These are phyloP conservation scores for Phymastichus coffea DNA, from an alignment of 1,140 invertebrate species.

Conservation along the genomic window DNA sequence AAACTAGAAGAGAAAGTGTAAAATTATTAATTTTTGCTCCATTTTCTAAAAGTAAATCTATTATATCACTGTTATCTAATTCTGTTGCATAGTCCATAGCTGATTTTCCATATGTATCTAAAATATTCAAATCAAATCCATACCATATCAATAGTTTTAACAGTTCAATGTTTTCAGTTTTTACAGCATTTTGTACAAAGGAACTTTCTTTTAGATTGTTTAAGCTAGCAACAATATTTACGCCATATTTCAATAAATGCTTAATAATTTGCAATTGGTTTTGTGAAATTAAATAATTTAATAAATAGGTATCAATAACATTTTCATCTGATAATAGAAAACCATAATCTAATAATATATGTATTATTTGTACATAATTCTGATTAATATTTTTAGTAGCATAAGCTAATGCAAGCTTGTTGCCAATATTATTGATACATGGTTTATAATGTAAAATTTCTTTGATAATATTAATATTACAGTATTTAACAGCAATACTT, in stretches of 20 bases:
- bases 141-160: slow-evolving; percentile 1
- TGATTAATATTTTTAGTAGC: background rate
- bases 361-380: background rate
- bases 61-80: background rate
- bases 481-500: slow-evolving; percentile 3
- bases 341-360: slow-evolving; percentile 1
- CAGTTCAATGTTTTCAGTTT: background rate
- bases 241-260: background rate
- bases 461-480: background rate
- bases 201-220: background rate
- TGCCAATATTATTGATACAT: background rate
- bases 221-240: background rate
- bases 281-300: background rate
- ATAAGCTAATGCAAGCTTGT: slow-evolving; percentile 4
- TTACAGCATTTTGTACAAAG: background rate
- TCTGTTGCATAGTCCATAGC: slow-evolving; percentile 3
- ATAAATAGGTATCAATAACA: background rate
- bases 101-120: background rate
- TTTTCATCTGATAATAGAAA: background rate
- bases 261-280: background rate
- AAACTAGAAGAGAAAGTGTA: background rate
- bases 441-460: background rate
- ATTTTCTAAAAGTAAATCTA: background rate
- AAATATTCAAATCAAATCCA: background rate
- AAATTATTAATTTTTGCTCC: background rate